Percentiles rank a stretch among this genome's conserved stretches.
Evolutionary conservation across 2,113 vertebrate species (phyloP).

Genomic region (Callaeas wilsoni): DNA sequence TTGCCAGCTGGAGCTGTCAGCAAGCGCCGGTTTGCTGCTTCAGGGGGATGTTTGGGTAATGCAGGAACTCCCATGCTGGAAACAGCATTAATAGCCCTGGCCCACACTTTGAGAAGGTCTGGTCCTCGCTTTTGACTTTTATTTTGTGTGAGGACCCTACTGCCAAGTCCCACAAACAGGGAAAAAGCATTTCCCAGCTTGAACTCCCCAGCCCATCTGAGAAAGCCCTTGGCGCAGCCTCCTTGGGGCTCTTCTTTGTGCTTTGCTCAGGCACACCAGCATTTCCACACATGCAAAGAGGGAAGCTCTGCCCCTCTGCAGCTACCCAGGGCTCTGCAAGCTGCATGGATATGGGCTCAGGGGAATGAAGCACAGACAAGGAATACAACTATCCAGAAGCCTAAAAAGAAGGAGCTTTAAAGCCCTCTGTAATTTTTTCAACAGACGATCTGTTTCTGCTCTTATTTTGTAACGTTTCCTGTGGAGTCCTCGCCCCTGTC

Average conservation of each 20-base stretch:
- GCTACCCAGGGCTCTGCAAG: not conserved
- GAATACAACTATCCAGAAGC: not conserved
- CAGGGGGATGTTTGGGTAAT: not conserved
- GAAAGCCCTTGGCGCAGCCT: not conserved
- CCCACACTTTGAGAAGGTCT: not conserved
- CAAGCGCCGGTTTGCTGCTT: not conserved
- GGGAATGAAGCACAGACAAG: not conserved
- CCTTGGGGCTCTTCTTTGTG: not conserved
- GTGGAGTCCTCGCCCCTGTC: not conserved
- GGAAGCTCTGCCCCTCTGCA: not conserved
- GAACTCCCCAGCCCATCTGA: not conserved
- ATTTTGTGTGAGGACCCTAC: not conserved
- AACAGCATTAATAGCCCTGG: slow-evolving; percentile 14
- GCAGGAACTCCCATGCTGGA: slow-evolving; percentile 34
- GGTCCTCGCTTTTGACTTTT: not conserved
- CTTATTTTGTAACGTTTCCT: slow-evolving; percentile 28
- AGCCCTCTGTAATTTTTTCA: not conserved
- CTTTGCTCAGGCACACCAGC: not conserved
- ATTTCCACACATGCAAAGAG: not conserved
- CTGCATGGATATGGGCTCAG: not conserved
- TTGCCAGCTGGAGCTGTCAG: slow-evolving; percentile 28
- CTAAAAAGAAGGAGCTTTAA: not conserved
- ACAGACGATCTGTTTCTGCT: slow-evolving; percentile 34
- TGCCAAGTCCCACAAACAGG: not conserved
- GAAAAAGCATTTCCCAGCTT: not conserved